phyloP scores from a whole-genome alignment of 2,113 vertebrate genomes.

The Leptocoma aspasia region DNA sequence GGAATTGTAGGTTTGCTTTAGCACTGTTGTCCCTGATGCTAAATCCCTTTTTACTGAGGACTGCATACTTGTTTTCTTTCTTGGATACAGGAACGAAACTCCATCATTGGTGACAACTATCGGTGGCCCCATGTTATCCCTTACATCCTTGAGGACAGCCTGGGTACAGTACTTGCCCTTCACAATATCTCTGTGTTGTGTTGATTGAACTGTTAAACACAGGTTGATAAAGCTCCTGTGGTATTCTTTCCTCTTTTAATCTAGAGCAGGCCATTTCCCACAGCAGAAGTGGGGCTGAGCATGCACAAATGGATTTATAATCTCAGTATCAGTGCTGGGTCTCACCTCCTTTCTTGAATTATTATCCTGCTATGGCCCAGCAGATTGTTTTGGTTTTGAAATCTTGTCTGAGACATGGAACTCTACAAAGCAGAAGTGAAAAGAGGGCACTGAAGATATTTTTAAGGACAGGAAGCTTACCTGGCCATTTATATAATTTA shows the following conservation, averaged over 20 bases:
- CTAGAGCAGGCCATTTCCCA: background rate
- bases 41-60: background rate
- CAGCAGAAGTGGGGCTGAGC: background rate
- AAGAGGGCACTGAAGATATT: background rate
- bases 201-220: background rate
- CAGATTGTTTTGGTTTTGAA: background rate
- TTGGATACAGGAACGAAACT: constrained; percentile 77
- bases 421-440: background rate
- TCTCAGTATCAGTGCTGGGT: background rate
- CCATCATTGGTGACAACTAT: constrained; percentile 84
- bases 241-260: background rate
- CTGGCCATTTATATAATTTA: background rate
- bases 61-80: background rate
- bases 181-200: background rate
- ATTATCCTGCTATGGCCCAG: background rate
- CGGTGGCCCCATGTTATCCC: constrained; percentile 87
- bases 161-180: constrained; percentile 74
- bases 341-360: background rate
- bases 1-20: background rate
- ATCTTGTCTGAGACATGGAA: background rate
- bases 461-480: background rate
- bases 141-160: constrained; percentile 85
- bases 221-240: background rate
- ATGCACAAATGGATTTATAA: background rate
- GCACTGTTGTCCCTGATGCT: background rate